Percentiles rank a stretch among this genome's conserved stretches.
Conservation (phyloP, 2,888 invertebrate genomes). For the Empis stercorea region DNA sequence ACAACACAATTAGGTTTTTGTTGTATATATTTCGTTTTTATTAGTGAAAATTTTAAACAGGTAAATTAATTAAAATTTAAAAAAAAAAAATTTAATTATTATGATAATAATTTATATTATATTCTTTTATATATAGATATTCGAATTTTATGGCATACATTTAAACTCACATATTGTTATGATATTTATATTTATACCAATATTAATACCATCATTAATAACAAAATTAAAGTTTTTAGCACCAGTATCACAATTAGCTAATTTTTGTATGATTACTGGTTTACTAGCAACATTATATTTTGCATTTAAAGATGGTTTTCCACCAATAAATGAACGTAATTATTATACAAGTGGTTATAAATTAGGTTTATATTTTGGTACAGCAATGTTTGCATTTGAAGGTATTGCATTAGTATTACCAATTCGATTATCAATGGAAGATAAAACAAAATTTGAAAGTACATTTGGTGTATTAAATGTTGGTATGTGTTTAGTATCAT, state of each 20-base stretch:
- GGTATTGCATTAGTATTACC: slow-evolving; percentile 92
- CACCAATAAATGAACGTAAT: slow-evolving; percentile 41
- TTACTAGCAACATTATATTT: slow-evolving; percentile 65
- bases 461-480: slow-evolving; percentile 77
- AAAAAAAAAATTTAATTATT: neutral
- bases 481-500: slow-evolving; percentile 70
- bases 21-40: slow-evolving; percentile 92
- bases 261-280: slow-evolving; percentile 61
- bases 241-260: slow-evolving; percentile 65
- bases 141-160: slow-evolving; percentile 47
- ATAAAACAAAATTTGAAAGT: slow-evolving; percentile 63
- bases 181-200: slow-evolving; percentile 57
- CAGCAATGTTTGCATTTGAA: slow-evolving; percentile 92
- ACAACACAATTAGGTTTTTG: slow-evolving; percentile 97
- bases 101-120: too few species aligned
- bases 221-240: slow-evolving; percentile 64
- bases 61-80: slow-evolving; percentile 33
- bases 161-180: slow-evolving; percentile 59
- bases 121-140: slow-evolving; percentile 40
- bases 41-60: slow-evolving; percentile 72
- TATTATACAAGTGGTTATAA: slow-evolving; percentile 46
- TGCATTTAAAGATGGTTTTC: slow-evolving; percentile 60
- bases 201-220: slow-evolving; percentile 60
- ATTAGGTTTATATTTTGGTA: slow-evolving; percentile 87
- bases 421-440: slow-evolving; percentile 80